Percentiles rank a stretch among this genome's conserved stretches.
Evolutionary conservation across 2,113 vertebrate species (phyloP).

Genomic region (Ciconia stormi): DNA sequence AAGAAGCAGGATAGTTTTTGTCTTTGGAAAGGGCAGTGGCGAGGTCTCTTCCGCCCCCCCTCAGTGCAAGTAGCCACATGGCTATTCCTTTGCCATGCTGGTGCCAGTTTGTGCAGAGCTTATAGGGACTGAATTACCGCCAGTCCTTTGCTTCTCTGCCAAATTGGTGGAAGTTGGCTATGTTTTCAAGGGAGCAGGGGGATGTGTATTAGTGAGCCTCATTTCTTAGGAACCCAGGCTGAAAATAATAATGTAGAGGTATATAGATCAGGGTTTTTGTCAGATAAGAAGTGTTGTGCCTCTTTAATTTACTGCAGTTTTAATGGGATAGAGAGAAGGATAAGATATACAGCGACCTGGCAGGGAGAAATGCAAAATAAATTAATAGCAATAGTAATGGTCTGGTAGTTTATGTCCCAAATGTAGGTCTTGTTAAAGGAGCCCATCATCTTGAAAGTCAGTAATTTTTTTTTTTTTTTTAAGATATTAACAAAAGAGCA

Average conservation of each 20-base stretch:
- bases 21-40: background rate
- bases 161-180: background rate
- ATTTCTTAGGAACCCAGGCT: background rate
- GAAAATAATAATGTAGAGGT: background rate
- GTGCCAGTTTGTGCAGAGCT: background rate
- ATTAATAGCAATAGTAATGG: background rate
- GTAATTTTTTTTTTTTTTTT: background rate
- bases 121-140: background rate
- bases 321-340: constrained; percentile 3
- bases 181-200: background rate
- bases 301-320: background rate
- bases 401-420: background rate
- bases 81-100: background rate
- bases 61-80: background rate
- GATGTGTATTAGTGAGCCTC: background rate
- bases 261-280: background rate
- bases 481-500: background rate
- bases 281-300: background rate
- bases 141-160: background rate
- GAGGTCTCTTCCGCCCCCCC: background rate
- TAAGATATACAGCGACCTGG: background rate
- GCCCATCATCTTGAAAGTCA: background rate
- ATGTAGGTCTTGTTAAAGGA: background rate
- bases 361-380: constrained; percentile 19
- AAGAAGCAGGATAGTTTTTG: background rate